phyloP scores from a whole-genome alignment of 2,113 vertebrate species.

The Kobus ellipsiprymnus region DNA sequence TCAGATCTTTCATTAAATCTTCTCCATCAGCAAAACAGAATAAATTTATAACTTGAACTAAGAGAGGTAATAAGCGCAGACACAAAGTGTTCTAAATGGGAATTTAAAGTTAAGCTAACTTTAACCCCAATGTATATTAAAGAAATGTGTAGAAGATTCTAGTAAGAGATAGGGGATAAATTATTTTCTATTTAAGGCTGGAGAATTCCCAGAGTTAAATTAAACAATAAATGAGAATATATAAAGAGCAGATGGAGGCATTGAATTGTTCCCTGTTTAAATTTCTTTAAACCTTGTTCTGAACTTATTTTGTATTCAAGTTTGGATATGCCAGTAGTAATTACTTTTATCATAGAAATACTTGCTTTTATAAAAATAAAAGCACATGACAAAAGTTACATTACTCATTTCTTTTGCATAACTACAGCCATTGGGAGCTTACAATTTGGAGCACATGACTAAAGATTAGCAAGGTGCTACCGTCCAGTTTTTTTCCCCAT shows the following conservation, averaged over 20 bases:
- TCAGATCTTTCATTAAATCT: neutral
- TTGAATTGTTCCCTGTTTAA: neutral
- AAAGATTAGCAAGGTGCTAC: neutral
- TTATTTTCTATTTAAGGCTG: neutral
- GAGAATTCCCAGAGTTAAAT: constrained; percentile 9
- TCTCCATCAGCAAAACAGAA: neutral
- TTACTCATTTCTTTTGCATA: neutral
- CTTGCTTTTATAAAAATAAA: neutral
- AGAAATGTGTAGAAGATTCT: neutral
- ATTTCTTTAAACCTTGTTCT: neutral
- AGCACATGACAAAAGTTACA: neutral
- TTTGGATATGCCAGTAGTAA: neutral
- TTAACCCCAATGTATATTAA: neutral
- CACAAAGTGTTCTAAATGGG: constrained; percentile 6
- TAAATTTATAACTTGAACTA: neutral
- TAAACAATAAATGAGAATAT: neutral
- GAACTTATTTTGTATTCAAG: constrained; percentile 10
- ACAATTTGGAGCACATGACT: neutral
- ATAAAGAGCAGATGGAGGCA: neutral
- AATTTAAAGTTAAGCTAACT: constrained; percentile 26
- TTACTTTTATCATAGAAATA: neutral
- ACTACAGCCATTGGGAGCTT: neutral
- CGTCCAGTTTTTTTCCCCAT: neutral
- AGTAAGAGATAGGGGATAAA: neutral
- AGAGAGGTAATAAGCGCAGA: neutral